Conservation (phyloP, 1,140 invertebrate genomes). For the Pomacea maculata region DNA sequence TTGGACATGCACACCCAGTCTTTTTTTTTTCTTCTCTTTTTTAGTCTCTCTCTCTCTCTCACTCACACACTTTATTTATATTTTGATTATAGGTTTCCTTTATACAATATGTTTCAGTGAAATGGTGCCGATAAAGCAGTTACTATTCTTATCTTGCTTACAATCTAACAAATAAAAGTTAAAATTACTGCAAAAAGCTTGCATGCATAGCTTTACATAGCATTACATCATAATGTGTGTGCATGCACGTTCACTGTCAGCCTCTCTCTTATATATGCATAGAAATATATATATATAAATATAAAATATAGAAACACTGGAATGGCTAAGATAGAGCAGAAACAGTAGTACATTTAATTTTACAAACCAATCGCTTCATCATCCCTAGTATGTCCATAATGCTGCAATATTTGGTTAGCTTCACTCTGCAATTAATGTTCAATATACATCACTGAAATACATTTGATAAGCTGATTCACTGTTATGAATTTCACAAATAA, state of each 20-base stretch:
- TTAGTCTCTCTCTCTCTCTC: no score
- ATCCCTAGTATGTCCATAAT: slow-evolving; percentile 35
- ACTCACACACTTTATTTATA: no score
- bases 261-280: neutral
- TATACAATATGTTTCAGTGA: no score
- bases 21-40: no score
- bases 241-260: neutral
- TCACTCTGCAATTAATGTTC: slow-evolving; percentile 44
- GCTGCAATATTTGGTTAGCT: slow-evolving; percentile 43
- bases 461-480: neutral
- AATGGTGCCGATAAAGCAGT: no score
- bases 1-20: no score
- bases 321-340: neutral
- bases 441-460: slow-evolving; percentile 15
- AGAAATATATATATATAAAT: neutral
- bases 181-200: no score
- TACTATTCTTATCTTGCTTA: no score
- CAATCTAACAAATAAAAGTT: no score
- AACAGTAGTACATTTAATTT: neutral
- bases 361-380: slow-evolving; percentile 17
- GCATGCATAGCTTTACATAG: no score
- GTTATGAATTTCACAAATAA: no score
- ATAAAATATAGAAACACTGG: neutral
- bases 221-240: neutral
- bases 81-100: no score